Percentiles rank a stretch among this genome's conserved stretches.
Conservation (phyloP, 2,888 invertebrate species). For the Galerucella nymphaeae region DNA sequence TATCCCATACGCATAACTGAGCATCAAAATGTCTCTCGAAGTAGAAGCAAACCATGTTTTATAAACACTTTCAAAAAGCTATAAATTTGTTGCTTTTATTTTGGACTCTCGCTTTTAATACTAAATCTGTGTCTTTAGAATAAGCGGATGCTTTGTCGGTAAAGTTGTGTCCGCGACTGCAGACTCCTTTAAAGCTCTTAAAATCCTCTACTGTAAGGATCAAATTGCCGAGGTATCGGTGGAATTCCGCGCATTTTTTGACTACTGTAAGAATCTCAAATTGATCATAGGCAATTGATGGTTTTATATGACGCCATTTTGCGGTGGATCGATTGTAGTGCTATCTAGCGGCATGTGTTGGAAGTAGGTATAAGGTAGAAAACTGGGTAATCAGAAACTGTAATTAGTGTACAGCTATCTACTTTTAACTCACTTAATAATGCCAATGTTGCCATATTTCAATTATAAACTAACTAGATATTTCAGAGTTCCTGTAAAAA, state of each 20-base stretch:
- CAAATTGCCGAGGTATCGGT: conserved; percentile 50
- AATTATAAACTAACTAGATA: too few relatives aligned
- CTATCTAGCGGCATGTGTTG: too few relatives aligned
- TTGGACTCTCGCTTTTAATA: conserved; percentile 61
- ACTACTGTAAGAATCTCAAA: conserved; percentile 65
- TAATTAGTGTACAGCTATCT: too few relatives aligned
- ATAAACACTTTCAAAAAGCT: conserved; percentile 63
- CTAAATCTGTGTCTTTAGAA: conserved; percentile 64
- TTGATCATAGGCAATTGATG: conserved; percentile 57
- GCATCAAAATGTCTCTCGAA: conserved; percentile 58
- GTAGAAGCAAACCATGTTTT: conserved; percentile 58
- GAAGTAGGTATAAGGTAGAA: too few relatives aligned
- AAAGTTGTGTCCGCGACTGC: conserved; percentile 45
- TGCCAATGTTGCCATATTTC: too few relatives aligned
- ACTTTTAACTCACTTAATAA: too few relatives aligned
- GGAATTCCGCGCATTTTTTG: conserved; percentile 62
- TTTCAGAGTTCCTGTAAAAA: too few relatives aligned
- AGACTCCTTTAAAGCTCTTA: conserved; percentile 42
- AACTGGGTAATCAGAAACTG: too few relatives aligned
- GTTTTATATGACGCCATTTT: too few relatives aligned
- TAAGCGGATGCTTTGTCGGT: conserved; percentile 62
- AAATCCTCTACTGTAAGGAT: conserved; percentile 50
- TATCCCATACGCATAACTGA: conserved; percentile 51
- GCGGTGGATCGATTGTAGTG: too few relatives aligned
- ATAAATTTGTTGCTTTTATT: conserved; percentile 65